Base-by-base conservation (phyloP, 2,888 invertebrate genomes). In the Apoda limacodes region DNA sequence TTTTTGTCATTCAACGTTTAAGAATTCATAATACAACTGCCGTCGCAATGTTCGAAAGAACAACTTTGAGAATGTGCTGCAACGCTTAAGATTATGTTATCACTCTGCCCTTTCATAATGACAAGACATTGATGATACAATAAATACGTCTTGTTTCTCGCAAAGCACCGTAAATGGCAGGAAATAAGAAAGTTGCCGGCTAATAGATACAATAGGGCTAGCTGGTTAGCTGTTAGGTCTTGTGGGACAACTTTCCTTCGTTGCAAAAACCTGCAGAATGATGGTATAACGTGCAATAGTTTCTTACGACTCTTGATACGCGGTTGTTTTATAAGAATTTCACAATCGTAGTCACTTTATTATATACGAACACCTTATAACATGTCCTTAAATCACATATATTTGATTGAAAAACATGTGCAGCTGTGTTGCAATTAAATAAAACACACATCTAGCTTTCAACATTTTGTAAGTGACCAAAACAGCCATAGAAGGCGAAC, bases 201-300 rank as follows among this genome's bases (percentile, higher is more conserved):
- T 75, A 76, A 76, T 76, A 76, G 75, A 76, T 76, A 78, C 78
- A 80, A 80, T 80, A 76, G 78, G 76, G 74, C 70, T 32, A 7
- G 17, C 7, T 63, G 60, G 60, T 60, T 50, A 43, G 43, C 46
- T 46, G 51, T 42, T 71, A 66, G 62, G 66, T 64, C 64, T 59
- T 48, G 63, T 58, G 46, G 49, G 48, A 58, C 66, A 65, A 69
- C 76, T 78, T 78, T 76, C 76, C 60, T 71, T 52, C 48, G 43
- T 37, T 32, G 59, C 56, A 76, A 76, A 76, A 76, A 76, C 52
- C 63, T 40, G 70, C 59, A 57, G 62, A 57, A 59, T 61, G 55
- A 62, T 60, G 54, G 56, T 54, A 57, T 50, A 52, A 50, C 54
- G 47, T 48, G 57, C 53, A 55, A 56, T 54, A 50, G 47, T 42